Evolutionary conservation across 1,140 invertebrate species (phyloP), one percentile per base, ranked within the genome.

Genomic region (Prorops nasuta): DNA sequence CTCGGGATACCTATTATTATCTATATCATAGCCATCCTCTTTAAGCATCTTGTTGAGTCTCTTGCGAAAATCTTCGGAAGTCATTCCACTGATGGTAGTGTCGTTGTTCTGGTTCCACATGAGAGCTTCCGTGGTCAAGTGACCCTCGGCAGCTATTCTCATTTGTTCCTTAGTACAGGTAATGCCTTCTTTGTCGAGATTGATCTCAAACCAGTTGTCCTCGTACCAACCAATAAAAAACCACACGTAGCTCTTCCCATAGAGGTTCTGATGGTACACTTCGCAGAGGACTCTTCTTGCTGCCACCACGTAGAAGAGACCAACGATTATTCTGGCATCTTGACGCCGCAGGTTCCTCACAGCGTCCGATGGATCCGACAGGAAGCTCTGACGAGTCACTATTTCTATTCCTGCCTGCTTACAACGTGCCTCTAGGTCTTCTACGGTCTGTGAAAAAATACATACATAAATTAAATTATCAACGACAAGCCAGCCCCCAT

Each of bases 211-310:
- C 97, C 97, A 99, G 66, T 98, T 96, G 70, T 99, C 96, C 67
- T 98, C 94, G 73, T 99, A 99, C 97, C 97, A 99, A 34, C 91
- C 97, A 64, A 99, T 98, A 74, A 99, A 96, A 73, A 98, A 98
- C 97, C 97, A 99, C 0, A 99, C 96, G 78, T 98, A 95, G 28
- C 91, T 91, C 63, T 93, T 92, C 2, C 96, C 97, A 69, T 94
- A 98, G 1, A 99, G 79, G 38, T 89, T 88, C 56, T 97, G 91
- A 63, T 94, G 94, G 76, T 95, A 98, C 60, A 98, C 86, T 79
- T 99, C 96, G 75, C 97, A 99, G 2, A 99, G 85, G 0, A 99
- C 97, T 47, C 91, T 80, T 28, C 96, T 80, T 0, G 97, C 97
- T 20, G 95, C 95, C 1, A 96, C 94, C 10, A 96, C 95, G 76